These are phyloP conservation scores for Origma solitaria DNA, from an alignment of 2,113 vertebrate genomes.

Conservation along the genomic window DNA sequence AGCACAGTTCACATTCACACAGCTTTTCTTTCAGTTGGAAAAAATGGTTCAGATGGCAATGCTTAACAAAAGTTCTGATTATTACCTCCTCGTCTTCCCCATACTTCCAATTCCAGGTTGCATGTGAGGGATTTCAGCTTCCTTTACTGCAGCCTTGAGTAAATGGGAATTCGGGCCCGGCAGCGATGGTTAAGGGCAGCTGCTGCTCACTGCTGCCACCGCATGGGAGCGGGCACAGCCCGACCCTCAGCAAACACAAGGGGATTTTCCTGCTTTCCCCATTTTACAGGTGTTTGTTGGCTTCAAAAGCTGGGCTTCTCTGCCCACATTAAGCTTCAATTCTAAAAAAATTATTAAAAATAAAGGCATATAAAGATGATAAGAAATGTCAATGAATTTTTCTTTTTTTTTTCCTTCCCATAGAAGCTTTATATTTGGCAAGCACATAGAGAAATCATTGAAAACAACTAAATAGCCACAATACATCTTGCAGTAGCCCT, in stretches of 20 bases:
- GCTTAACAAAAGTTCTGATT: neutral
- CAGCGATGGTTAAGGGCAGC: fast-evolving
- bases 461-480: neutral
- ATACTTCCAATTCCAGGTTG: neutral
- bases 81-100: neutral
- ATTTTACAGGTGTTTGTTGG: neutral
- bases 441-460: neutral
- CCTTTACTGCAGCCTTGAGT: neutral
- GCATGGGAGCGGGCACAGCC: neutral
- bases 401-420: neutral
- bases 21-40: neutral
- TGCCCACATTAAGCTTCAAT: neutral
- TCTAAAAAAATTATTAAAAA: neutral
- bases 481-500: neutral
- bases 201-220: conserved; percentile 27
- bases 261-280: neutral
- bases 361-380: neutral
- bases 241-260: neutral
- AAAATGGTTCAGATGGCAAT: neutral
- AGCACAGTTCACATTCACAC: neutral
- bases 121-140: too few relatives aligned
- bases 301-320: neutral
- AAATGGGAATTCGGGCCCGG: fast-evolving
- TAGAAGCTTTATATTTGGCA: neutral
- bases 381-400: neutral